Evolutionary conservation across 1,140 invertebrate species (phyloP), one percentile per base, ranked within the genome.

Genomic region (Panulirus ornatus): DNA sequence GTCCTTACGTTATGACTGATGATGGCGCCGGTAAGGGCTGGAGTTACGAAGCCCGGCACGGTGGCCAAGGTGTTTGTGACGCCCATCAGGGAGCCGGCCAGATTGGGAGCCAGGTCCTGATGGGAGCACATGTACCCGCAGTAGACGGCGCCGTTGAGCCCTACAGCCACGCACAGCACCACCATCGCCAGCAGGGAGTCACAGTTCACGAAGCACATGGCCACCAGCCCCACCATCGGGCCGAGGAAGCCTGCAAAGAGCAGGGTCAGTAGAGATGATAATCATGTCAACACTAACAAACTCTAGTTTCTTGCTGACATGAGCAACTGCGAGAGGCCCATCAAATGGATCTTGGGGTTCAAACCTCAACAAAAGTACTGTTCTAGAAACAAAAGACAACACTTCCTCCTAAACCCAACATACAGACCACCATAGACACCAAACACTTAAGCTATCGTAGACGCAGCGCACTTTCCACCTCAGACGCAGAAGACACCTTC

Each of bases 161-260:
- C 96, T 0, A 96, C 96, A 0, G 96, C 95, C 11, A 96, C 94
- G 47, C 96, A 95, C 1, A 97, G 94, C 93, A 97, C 95, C 63
- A 96, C 93, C 92, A 97, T 96, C 3, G 97, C 96, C 79, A 95
- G 95, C 9, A 95, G 91, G 88, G 96, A 94, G 94, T 97, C 95
- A 93, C 97, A 97, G 54, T 96, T 96, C 22, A 96, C 96, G 95
- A 96, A 97, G 71, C 96, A 96, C 91, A 97, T 96, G 83, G 96
- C 96, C 66, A 97, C 93, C 36, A 97, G 93, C 44, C 96, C 96
- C 9, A 97, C 92, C 51, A 96, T 96, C 0, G 96, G 96, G 19
- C 96, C 94, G 70, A 97, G 94, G 0, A 96, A 95, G 38, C 96
- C 95, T 95, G 92, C 8, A 93, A 93, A 36, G n/a, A n/a, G n/a